These are phyloP conservation scores for Rotaria macrura DNA, from an alignment of 2,888 invertebrate species.

Conservation along the genomic window DNA sequence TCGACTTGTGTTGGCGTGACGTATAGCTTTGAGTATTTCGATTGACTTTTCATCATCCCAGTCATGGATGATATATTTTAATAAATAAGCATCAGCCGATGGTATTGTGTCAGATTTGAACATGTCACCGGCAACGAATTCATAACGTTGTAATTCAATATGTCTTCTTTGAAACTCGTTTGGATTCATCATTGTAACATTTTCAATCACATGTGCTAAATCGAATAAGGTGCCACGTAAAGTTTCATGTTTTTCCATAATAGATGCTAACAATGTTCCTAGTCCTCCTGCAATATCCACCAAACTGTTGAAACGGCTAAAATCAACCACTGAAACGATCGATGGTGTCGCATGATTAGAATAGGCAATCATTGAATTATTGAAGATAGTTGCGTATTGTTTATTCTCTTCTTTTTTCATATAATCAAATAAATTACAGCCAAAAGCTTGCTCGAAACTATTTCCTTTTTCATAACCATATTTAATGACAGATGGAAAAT, in stretches of 20 bases:
- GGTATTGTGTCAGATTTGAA: neutral
- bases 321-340: neutral
- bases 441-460: neutral
- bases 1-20: neutral
- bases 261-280: neutral
- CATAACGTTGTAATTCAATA: neutral
- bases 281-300: neutral
- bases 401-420: slow-evolving; percentile 15
- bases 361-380: neutral
- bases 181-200: neutral
- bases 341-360: neutral
- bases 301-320: neutral
- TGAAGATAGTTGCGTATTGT: neutral
- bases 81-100: neutral
- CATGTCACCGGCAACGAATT: neutral
- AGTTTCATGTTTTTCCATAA: neutral
- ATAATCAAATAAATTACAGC: neutral
- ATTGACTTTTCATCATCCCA: neutral
- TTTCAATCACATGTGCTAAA: neutral
- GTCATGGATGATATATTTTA: neutral
- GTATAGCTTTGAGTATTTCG: neutral
- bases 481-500: neutral
- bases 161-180: neutral
- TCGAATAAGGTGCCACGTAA: neutral
- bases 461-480: neutral